Percentiles rank a stretch among this genome's conserved stretches.
Conservation (phyloP, 2,113 vertebrate species). For the Mus pahari region DNA sequence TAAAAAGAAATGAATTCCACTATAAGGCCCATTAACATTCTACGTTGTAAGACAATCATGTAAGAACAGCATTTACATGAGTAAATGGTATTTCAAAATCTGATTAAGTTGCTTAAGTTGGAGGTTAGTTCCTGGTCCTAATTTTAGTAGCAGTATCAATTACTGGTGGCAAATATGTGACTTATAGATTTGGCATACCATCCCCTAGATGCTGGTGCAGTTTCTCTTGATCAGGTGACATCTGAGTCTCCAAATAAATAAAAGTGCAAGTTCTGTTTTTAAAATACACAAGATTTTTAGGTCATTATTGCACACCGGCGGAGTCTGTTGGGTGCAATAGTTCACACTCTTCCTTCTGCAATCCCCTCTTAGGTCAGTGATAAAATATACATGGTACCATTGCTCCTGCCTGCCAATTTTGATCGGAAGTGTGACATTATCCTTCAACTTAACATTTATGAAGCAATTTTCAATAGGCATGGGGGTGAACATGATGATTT, state of each 20-base stretch:
- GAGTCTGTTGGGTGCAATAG: neutral
- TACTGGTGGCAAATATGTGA: constrained; percentile 2
- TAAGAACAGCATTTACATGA: neutral
- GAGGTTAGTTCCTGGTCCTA: neutral
- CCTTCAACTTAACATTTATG: constrained; percentile 78
- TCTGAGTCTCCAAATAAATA: neutral
- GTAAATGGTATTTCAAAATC: constrained; percentile 27
- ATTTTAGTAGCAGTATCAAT: constrained; percentile 19
- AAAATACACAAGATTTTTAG: neutral
- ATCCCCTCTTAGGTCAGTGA: constrained; percentile 60
- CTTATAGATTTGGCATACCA: neutral
- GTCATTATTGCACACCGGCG: neutral
- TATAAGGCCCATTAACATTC: neutral
- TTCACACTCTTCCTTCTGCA: neutral
- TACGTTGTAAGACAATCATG: neutral
- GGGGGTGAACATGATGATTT: constrained; percentile 22
- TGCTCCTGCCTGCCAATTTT: constrained; percentile 73
- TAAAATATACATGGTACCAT: constrained; percentile 55
- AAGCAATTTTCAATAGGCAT: constrained; percentile 80
- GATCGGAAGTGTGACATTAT: constrained; percentile 69
- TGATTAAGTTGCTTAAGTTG: neutral
- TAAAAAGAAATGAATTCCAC: constrained; percentile 35
- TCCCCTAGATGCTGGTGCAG: neutral
- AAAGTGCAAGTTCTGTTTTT: neutral
- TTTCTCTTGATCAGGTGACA: neutral